Conservation (phyloP, 2,888 invertebrate genomes). For the Tetragnatha montana region DNA sequence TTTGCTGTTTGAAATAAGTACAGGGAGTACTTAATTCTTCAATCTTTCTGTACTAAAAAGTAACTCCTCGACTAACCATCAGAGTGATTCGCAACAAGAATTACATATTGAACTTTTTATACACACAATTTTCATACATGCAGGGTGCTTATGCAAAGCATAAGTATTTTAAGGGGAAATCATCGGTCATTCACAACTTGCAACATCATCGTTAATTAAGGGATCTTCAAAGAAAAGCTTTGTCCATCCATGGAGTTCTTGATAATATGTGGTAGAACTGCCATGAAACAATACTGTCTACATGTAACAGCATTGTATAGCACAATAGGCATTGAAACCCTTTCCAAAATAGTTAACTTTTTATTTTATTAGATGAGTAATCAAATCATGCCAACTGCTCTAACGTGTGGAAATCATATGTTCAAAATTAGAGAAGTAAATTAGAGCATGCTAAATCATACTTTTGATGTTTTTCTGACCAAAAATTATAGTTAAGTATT, state of each 20-base stretch:
- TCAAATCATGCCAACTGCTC: not conserved
- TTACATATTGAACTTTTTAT: not conserved
- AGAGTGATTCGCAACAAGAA: not conserved
- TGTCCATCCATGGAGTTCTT: constrained; percentile 56
- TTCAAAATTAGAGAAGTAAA: not conserved
- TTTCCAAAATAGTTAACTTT: not conserved
- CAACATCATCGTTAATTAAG: constrained; percentile 39
- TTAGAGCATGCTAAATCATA: no score
- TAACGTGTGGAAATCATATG: not conserved
- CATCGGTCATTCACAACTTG: constrained; percentile 50
- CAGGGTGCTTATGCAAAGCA: not conserved
- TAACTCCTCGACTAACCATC: not conserved
- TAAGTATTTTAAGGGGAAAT: not conserved
- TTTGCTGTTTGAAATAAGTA: no score
- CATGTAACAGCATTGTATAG: constrained; percentile 32
- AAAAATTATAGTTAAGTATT: no score
- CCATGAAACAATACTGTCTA: constrained; percentile 34
- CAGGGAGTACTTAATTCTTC: not conserved
- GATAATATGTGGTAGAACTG: constrained; percentile 23
- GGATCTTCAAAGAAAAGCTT: constrained; percentile 43
- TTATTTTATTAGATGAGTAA: no score
- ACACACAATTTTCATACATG: not conserved
- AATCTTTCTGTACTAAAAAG: not conserved
- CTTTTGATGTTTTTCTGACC: no score
- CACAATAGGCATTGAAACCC: constrained; percentile 46